Evolutionary conservation across 2,888 invertebrate species (phyloP).

Genomic region (Amblyjoppa proteus): DNA sequence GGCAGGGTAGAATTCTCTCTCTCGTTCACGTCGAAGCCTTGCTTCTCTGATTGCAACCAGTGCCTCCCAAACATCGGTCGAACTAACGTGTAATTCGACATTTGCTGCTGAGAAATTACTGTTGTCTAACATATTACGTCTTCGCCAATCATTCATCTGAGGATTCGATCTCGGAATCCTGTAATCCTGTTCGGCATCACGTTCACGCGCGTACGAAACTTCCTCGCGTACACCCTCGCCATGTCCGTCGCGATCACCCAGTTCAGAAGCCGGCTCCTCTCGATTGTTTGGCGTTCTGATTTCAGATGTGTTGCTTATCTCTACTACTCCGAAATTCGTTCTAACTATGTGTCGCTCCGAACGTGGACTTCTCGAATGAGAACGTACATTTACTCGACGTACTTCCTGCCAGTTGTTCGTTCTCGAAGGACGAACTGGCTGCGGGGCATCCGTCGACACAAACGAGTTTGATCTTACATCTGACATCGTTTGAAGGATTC

Average conservation of each 20-base stretch:
- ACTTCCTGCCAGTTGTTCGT: conserved; percentile 76
- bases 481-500: conserved; percentile 75
- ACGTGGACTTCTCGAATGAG: conserved; percentile 72
- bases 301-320: conserved; percentile 70
- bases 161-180: conserved; percentile 72
- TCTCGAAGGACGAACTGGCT: conserved; percentile 74
- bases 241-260: conserved; percentile 23
- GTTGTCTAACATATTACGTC: conserved; percentile 77
- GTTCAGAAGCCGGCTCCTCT: conserved; percentile 61
- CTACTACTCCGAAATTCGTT: conserved; percentile 75
- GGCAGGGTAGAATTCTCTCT: conserved; percentile 79
- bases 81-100: conserved; percentile 83
- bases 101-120: conserved; percentile 79
- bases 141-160: conserved; percentile 75
- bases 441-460: conserved; percentile 73
- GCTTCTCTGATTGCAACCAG: conserved; percentile 89
- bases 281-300: conserved; percentile 65
- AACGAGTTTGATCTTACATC: conserved; percentile 73
- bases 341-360: conserved; percentile 71
- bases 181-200: conserved; percentile 71
- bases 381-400: conserved; percentile 72
- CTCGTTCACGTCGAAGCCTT: conserved; percentile 87
- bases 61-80: conserved; percentile 90
- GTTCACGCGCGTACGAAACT: conserved; percentile 73
- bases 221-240: conserved; percentile 67